Base-by-base conservation (phyloP, 2,888 invertebrate species). In the Orthosia incerta region DNA sequence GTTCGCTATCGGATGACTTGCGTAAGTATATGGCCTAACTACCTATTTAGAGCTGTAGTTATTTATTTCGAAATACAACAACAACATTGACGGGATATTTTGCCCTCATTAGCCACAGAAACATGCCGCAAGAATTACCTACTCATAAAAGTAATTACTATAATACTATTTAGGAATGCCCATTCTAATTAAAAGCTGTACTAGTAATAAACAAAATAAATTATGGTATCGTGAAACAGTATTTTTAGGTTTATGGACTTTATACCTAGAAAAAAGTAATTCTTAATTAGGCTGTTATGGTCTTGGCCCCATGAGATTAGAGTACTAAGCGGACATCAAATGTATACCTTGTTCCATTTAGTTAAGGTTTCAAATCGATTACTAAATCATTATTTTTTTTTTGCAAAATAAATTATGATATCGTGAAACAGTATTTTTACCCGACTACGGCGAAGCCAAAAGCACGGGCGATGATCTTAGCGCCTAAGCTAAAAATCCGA, bases 131-230 rank as follows among this genome's bases (percentile, higher is more conserved):
- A 64, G 46, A 63, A 63, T 75, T 73, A 39, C 39, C 39, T 39
- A 80, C 51, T 80, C 78, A 69, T 66, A 66, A 73, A 71, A 68
- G 45, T 61, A 69, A 80, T 81, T 57, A 70, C 63, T 63, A 55
- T 59, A 51, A 50, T 66, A 72, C 56, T 68, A 53, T 74, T 60
- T 48, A 68, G 73, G 62, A 76, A 80, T 81, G 73, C 48, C 63
- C 63, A 79, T 73, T 80, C 18, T 76, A 71, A 76, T 79, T 79
- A 76, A 66, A 63, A 53, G 53, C 62, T 76, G 39, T 50, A 39
- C 45, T 7, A 62, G 59, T 67, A 51, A 60, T 65, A 63, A 56
- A 73, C 39, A 59, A 68, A 60, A 69, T 53, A 57, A 63, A 63
- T 63, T 55, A 62, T 61, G 20, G 16, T 59, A 53, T 48, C 7